These are phyloP conservation scores for Calidris pugnax DNA, from an alignment of 2,113 vertebrate genomes.

Conservation along the genomic window DNA sequence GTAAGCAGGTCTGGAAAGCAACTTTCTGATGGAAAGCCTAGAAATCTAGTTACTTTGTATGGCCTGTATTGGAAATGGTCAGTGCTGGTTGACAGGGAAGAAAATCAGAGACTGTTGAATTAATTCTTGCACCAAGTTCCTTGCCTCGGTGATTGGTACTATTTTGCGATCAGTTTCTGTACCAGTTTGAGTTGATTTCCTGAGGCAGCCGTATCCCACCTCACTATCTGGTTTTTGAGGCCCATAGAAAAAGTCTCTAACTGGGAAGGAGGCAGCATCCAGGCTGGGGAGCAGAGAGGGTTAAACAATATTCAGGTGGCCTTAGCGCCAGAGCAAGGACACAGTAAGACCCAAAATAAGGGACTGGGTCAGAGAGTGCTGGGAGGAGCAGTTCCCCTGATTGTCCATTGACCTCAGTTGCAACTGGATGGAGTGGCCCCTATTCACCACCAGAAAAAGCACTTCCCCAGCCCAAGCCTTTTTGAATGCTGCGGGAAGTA, in stretches of 20 bases:
- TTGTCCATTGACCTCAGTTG: slow-evolving; percentile 9
- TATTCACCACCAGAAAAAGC: not conserved
- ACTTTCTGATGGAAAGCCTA: not conserved
- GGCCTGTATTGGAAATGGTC: not conserved
- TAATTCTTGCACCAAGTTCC: not conserved
- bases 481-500: not conserved
- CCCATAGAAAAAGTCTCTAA: not conserved
- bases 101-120: not conserved
- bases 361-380: not conserved
- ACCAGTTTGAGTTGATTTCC: not conserved
- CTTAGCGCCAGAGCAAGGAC: not conserved
- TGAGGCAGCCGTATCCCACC: not conserved
- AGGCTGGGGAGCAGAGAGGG: not conserved
- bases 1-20: not conserved
- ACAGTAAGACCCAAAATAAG: not conserved
- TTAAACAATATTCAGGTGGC: not conserved
- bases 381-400: slow-evolving; percentile 60
- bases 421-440: not conserved
- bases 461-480: not conserved
- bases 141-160: not conserved
- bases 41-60: not conserved
- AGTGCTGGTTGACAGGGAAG: not conserved
- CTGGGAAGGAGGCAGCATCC: not conserved
- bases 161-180: not conserved
- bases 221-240: not conserved